Evolutionary conservation across 2,888 invertebrate species (phyloP).

Genomic region (Ptychoptera contaminata): DNA sequence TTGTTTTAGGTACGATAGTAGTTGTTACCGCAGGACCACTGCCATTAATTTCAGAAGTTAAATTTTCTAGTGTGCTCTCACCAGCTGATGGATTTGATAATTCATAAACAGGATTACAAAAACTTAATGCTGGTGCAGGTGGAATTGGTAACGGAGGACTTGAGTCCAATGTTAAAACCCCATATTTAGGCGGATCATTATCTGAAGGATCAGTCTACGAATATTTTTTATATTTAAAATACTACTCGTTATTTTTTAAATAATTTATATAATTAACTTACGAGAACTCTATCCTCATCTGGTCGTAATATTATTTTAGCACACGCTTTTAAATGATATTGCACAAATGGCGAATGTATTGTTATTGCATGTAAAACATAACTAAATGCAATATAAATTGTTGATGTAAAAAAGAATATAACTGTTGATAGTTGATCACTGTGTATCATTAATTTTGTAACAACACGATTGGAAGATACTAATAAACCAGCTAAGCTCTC

Average conservation of each 20-base stretch:
- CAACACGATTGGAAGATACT: constrained; percentile 69
- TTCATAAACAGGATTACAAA: constrained; percentile 73
- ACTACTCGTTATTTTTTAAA: constrained; percentile 34
- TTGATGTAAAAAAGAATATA: constrained; percentile 71
- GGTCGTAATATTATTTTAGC: constrained; percentile 68
- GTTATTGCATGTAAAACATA: constrained; percentile 63
- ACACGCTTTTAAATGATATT: constrained; percentile 64
- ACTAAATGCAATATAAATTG: constrained; percentile 58
- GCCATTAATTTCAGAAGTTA: constrained; percentile 11
- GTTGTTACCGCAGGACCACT: constrained; percentile 24
- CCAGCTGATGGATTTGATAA: constrained; percentile 45
- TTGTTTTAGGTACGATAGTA: constrained; percentile 10
- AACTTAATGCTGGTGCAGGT: constrained; percentile 47
- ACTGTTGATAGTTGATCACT: constrained; percentile 70
- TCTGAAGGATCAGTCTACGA: constrained; percentile 45
- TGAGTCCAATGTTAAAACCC: constrained; percentile 60
- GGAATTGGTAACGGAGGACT: constrained; percentile 36
- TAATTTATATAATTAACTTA: constrained; percentile 7
- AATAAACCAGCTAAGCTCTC: constrained; percentile 78
- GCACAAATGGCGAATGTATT: constrained; percentile 65
- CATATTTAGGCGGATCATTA: constrained; percentile 43
- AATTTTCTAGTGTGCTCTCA: constrained; percentile 28
- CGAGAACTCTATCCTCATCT: constrained; percentile 48
- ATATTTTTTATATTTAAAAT: background rate
- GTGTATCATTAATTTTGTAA: constrained; percentile 63